Evolutionary conservation across 2,888 invertebrate genomes (phyloP), one percentile per base, ranked within the genome.

Genomic region (Ectemnius cavifrons): DNA sequence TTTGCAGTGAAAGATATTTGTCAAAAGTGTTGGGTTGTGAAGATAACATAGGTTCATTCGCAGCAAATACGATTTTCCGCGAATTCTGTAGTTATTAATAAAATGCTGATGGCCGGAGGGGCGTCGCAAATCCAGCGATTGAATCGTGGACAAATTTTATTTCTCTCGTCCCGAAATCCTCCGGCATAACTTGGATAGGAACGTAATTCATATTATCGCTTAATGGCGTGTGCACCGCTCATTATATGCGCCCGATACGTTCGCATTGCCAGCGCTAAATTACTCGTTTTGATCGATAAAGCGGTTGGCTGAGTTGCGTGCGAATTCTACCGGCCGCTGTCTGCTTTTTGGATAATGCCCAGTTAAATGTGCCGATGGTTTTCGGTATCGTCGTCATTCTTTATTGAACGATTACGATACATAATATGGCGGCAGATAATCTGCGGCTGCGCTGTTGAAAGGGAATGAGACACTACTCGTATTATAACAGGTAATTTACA

Each of bases 51-150:
- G 28, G 2, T 37, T 8, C 28, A 8, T 6, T 3, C 28, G 28
- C 62, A 67, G 56, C 62, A 62, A 76, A 79, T 83, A 67, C 80
- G 66, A 74, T 73, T 74, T 77, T 77, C 60, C 68, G 67, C 71
- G 67, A 58, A 66, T 57, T 58, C 68, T 37, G 64, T n/a, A 71
- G 68, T 68, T 73, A 75, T 79, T 76, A 63, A 80, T 80, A 77
- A 73, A 37, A 37, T 37, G 1, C 37, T 4, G 1, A 37, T 37
- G 37, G 1, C 37, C 8, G 1, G 37, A 37, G 37, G 8, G 2
- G 11, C 5, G 37, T 11, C 37, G 5, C 1, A 8, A 37, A 37
- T 37, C 8, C 65, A 11, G n/a, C 66, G 72, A 77, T 66, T 63
- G 73, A 16, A 66, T 57, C 37, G 20, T 28, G 69, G 28, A 46